These are phyloP conservation scores for Scrobipalpa atriplicella DNA, from an alignment of 2,888 invertebrate species.

Conservation along the genomic window DNA sequence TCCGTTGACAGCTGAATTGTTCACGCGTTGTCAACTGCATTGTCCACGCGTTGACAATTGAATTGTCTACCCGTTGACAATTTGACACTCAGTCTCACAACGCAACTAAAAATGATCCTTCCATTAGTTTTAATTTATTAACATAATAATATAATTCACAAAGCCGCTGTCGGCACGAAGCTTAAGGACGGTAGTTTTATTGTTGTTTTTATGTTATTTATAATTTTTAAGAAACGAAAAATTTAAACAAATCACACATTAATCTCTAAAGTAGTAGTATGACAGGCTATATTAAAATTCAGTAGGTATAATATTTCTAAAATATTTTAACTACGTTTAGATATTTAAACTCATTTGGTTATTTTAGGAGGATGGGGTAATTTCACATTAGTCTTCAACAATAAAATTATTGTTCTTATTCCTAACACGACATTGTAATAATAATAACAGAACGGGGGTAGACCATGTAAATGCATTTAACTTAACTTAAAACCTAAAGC, in stretches of 20 bases:
- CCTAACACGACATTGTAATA: neutral
- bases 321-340: too few species aligned
- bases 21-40: neutral
- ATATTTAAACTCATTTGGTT: too few species aligned
- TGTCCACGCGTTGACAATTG: neutral
- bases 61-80: neutral
- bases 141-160: slow-evolving; percentile 1
- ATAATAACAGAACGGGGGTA: neutral
- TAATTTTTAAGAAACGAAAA: too few species aligned
- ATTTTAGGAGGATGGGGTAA: neutral
- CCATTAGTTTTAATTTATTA: slow-evolving; percentile 1
- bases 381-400: neutral
- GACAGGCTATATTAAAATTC: neutral
- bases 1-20: too few species aligned
- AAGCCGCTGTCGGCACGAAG: neutral
- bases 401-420: neutral
- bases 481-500: neutral
- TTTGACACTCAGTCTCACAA: neutral
- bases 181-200: neutral
- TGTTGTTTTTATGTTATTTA: neutral
- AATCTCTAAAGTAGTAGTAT: neutral
- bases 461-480: neutral
- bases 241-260: too few species aligned
- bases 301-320: neutral
- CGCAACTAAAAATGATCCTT: slow-evolving; percentile 10